Evolutionary conservation across 2,888 invertebrate species (phyloP), one percentile per base, ranked within the genome.

Genomic region (Entomobrya multifasciata): DNA sequence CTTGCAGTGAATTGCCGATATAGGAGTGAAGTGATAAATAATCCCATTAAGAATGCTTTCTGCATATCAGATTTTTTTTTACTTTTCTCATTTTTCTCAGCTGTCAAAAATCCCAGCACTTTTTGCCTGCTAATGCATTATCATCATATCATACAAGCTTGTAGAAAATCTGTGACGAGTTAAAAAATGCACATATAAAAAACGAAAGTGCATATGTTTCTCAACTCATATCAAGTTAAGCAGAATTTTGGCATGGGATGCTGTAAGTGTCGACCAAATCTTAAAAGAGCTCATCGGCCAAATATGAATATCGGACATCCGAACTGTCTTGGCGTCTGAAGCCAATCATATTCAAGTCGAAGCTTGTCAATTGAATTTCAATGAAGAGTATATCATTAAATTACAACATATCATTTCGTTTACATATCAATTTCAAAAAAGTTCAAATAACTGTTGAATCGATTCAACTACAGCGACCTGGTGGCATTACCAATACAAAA

Each of bases 1-100:
- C 8, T n/a, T 4, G 52, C 20, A 17, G n/a, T 8, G n/a, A 49
- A 17, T 5, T 55, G 17, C 17, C 20, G 20, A 17, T 17, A 13
- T 47, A 47, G 47, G 2, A n/a, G 60, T 25, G 52, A 15, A 25
- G 60, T 60, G 60, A 60, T 60, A 60, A 15, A 27, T 60, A 60
- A 13, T 20, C 17, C 60, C 60, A 60, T 60, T 60, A 60, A 15
- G 27, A 60, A 60, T 60, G 60, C 60, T 30, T 65, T 65, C 62
- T 65, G 62, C 62, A 65, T 65, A 65, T 36, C 62, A 65, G 62
- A 65, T 65, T 36, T 65, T 20, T 11, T 65, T 65, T n/a, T 47
- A 11, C n/a, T n/a, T 8, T n/a, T 47, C 13, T 13, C 8, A 8
- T n/a, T 47, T 11, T 11, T 47, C 11, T 2, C 15, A 27, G 27